A percentile compares a stretch with the other conserved stretches of the same genome.
These are phyloP conservation scores for Tautogolabrus adspersus DNA, from an alignment of 2,113 vertebrate species.

Conservation along the genomic window DNA sequence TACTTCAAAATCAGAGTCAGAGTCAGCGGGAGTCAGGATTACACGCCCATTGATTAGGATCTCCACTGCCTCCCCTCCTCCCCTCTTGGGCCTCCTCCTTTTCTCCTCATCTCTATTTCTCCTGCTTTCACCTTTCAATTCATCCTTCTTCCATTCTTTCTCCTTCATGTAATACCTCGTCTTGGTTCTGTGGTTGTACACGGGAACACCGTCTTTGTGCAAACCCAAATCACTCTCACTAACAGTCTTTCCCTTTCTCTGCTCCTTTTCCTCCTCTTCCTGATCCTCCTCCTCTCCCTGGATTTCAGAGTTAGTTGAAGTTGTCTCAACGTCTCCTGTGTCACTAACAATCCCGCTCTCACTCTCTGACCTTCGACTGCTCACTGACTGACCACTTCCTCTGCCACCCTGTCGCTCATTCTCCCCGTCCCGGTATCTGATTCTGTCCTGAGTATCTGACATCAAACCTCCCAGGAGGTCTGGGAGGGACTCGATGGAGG, in stretches of 20 bases:
- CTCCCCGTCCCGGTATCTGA: slow-evolving; percentile 82
- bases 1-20: slow-evolving; percentile 68
- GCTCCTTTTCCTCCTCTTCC: slow-evolving; percentile 63
- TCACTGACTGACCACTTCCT: slow-evolving; percentile 75
- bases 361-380: slow-evolving; percentile 87
- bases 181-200: slow-evolving; percentile 20
- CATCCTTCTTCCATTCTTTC: slow-evolving; percentile 52
- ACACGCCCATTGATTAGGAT: slow-evolving; percentile 83
- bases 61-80: slow-evolving; percentile 87
- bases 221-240: background rate
- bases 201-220: background rate
- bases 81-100: slow-evolving; percentile 76
- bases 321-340: slow-evolving; percentile 87
- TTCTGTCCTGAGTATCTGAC: slow-evolving; percentile 59
- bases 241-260: background rate
- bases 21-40: slow-evolving; percentile 78
- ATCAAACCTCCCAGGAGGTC: slow-evolving; percentile 86
- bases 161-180: slow-evolving; percentile 65
- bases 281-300: slow-evolving; percentile 50
- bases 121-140: slow-evolving; percentile 56
- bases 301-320: slow-evolving; percentile 84
- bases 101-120: slow-evolving; percentile 76
- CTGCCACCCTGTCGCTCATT: slow-evolving; percentile 56
- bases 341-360: slow-evolving; percentile 95
- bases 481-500: slow-evolving; percentile 92